phyloP scores from a whole-genome alignment of 2,888 invertebrate genomes.

The Anthrax anthrax region DNA sequence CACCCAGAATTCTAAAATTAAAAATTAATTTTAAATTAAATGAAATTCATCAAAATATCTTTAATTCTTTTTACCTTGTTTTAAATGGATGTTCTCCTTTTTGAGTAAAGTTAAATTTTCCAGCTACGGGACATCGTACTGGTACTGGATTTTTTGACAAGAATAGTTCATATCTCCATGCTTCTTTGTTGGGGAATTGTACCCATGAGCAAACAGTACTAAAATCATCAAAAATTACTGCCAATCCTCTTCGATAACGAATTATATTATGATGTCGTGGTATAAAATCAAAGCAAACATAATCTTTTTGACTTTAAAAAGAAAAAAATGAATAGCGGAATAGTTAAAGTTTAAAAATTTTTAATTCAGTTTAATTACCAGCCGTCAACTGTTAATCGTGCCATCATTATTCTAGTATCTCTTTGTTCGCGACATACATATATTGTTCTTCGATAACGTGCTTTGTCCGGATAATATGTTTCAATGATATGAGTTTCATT shows the following conservation, averaged over 20 bases:
- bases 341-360: not conserved
- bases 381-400: constrained; percentile 88
- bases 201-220: constrained; percentile 92
- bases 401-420: constrained; percentile 88
- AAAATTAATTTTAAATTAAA: not conserved
- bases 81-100: constrained; percentile 78
- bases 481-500: constrained; percentile 95
- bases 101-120: constrained; percentile 90
- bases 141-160: constrained; percentile 76
- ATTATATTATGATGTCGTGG: constrained; percentile 93
- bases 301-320: constrained; percentile 75
- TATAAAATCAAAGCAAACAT: constrained; percentile 91
- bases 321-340: constrained; percentile 16
- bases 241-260: constrained; percentile 73
- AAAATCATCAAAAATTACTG: constrained; percentile 80
- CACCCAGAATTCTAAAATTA: constrained; percentile 65
- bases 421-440: constrained; percentile 90
- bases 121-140: constrained; percentile 89
- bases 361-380: constrained; percentile 17
- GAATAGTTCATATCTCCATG: constrained; percentile 79
- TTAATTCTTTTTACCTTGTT: constrained; percentile 42
- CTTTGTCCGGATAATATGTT: constrained; percentile 87
- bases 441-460: constrained; percentile 72
- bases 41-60: too few relatives aligned
- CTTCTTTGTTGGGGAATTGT: constrained; percentile 68